Base-by-base conservation (phyloP, 1,140 invertebrate genomes). In the Drosophila arawakana region DNA sequence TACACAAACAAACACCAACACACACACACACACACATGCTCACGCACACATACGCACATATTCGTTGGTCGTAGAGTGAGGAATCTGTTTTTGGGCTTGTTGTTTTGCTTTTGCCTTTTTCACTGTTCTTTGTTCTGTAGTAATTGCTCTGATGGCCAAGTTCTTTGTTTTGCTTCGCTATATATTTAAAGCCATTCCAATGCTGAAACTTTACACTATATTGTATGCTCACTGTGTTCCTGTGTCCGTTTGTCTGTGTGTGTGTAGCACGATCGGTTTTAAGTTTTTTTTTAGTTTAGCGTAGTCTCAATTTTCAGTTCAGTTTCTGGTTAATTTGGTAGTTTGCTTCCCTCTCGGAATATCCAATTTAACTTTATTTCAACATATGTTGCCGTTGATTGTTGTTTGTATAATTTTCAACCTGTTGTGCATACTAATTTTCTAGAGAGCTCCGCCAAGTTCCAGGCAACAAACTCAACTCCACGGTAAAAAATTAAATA, bases 341-440 rank as follows among this genome's bases (percentile, higher is more conserved):
- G 30, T 65, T 79, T 76, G 81, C 68, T 49, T 50, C 58, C 44
- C 73, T 65, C 63, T 76, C 73, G 82, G 82, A 82, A 71, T 82
- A 77, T 80, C 69, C 67, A 65, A 76, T 81, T 81, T 73, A 70
- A 47, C 58, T 58, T 55, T 52, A 50, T 68, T 67, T 61, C 18
- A 35, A 34, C 59, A 18, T 52, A 30, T 61, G 65, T 60, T 57
- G 41, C 60, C 62, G 67, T 44, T 80, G 58, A 58, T 69, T 71
- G 80, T 66, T 72, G 71, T 82, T 83, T 70, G 76, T 77, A 74
- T 70, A 81, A 85, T 84, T 83, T 72, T 69, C 81, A 83, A 83
- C 80, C 76, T 83, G 80, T 83, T 83, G 80, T 83, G 80, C 80
- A 83, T 83, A 83, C 80, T 83, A 83, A 81, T 60, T 60, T 11